Conservation (phyloP, 2,888 invertebrate species). For the Lobophora halterata region DNA sequence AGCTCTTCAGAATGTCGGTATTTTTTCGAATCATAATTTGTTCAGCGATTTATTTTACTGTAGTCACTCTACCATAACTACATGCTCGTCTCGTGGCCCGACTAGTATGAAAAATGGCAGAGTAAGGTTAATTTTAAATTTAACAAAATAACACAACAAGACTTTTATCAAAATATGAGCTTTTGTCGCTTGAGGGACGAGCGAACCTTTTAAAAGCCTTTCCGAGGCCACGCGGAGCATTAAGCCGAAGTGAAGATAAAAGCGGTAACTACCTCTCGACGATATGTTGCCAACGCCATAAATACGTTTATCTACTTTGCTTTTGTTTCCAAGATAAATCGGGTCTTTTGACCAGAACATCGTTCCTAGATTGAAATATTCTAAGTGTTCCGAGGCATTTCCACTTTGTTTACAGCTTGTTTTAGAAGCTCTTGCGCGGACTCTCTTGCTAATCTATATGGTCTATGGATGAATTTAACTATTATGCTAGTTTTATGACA, state of each 20-base stretch:
- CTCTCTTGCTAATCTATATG: conserved; percentile 23
- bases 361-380: conserved; percentile 57
- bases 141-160: conserved; percentile 39
- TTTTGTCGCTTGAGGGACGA: conserved; percentile 62
- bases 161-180: conserved; percentile 45
- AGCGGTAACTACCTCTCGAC: conserved; percentile 56
- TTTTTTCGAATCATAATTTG: no score
- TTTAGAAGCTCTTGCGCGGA: conserved; percentile 29
- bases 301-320: conserved; percentile 69
- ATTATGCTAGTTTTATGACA: no score
- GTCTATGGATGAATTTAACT: conserved; percentile 18
- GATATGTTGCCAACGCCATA: conserved; percentile 63
- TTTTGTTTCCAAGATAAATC: conserved; percentile 70
- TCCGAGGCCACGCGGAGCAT: conserved; percentile 59
- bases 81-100: no score
- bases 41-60: no score
- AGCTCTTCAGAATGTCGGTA: no score
- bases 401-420: conserved; percentile 47
- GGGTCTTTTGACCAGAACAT: conserved; percentile 61
- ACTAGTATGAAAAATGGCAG: no score
- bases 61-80: background rate
- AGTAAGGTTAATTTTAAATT: conserved; percentile 14
- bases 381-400: conserved; percentile 40
- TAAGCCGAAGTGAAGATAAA: conserved; percentile 67
- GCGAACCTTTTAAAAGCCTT: conserved; percentile 69